Percentiles rank a stretch among this genome's conserved stretches.
Conservation (phyloP, 2,888 invertebrate genomes). For the Mechanitis mazaeus region DNA sequence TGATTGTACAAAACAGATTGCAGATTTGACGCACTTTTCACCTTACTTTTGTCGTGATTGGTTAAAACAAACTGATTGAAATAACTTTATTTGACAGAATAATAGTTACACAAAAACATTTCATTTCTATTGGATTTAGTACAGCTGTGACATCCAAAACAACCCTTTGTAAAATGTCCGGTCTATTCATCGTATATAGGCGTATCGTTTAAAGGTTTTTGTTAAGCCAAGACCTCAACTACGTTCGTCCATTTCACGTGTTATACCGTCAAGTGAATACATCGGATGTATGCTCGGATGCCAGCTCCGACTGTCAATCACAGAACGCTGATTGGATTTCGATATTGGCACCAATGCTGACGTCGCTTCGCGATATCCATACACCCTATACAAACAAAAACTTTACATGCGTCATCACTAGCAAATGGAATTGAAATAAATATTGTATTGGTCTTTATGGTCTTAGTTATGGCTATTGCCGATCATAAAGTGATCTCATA, state of each 20-base stretch:
- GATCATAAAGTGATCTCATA: constrained; percentile 30
- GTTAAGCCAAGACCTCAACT: constrained; percentile 34
- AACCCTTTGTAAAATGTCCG: constrained; percentile 1
- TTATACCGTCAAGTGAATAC: constrained; percentile 37
- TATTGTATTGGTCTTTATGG: constrained; percentile 29
- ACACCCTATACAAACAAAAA: constrained; percentile 20
- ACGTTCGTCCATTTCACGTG: constrained; percentile 30
- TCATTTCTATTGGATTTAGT: neutral
- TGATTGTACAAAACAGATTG: constrained; percentile 55
- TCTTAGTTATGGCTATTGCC: constrained; percentile 28
- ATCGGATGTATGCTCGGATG: constrained; percentile 39
- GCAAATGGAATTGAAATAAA: constrained; percentile 30
- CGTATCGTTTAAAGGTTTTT: constrained; percentile 30
- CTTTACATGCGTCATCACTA: constrained; percentile 28
- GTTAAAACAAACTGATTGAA: neutral
- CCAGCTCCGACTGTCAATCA: constrained; percentile 58
- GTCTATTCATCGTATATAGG: constrained; percentile 11
- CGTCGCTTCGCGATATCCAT: constrained; percentile 32
- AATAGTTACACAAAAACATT: neutral
- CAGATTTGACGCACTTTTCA: constrained; percentile 30
- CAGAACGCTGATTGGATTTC: constrained; percentile 63
- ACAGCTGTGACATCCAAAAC: constrained; percentile 1
- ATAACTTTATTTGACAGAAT: too few relatives aligned
- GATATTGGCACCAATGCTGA: constrained; percentile 54
- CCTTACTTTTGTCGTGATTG: constrained; percentile 12